Evolutionary conservation across 2,888 invertebrate species (phyloP), one percentile per base, ranked within the genome.

Genomic region (Osmoderma eremita): DNA sequence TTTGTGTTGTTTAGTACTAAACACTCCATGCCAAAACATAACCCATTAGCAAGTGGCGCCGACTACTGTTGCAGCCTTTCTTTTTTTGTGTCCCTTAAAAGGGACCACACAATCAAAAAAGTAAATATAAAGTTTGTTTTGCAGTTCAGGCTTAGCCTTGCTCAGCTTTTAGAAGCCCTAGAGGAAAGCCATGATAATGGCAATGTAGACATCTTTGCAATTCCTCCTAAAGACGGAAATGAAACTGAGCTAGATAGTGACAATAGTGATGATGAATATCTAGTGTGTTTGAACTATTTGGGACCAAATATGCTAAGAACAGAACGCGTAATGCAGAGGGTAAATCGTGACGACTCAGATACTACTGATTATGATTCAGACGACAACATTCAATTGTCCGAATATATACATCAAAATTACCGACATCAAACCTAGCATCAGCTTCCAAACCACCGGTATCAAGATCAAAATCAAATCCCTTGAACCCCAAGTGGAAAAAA

Each of bases 311-410:
- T 42, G 42, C 41, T 41, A 42, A 42, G 42, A 17, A 42, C 13
- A 42, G n/a, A n/a, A n/a, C n/a, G n/a, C n/a, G n/a, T n/a, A n/a
- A n/a, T n/a, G n/a, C n/a, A n/a, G 42, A 42, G 3, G 42, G 42
- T 42, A 30, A 42, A 42, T 42, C 13, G 42, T 42, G 42, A 42
- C 42, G 13, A 42, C 42, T 42, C 42, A 42, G 6, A 42, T 42
- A 42, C 17, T 42, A 42, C n/a, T 42, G 42, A 8, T 42, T 42
- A 42, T 42, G 42, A 42, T 15, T 42, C 13, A 42, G 42, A 42
- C 42, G 42, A 42, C 42, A 8, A 42, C 42, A 42, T 42, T 42
- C 42, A 1, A 42, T 42, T 42, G 42, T 42, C 42, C 42, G 42
- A 42, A 42, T 42, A 10, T 41, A 42, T 42, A 42, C 13, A 42